Base-by-base conservation (phyloP, 1,140 invertebrate genomes). In the Lepidurus apus region DNA sequence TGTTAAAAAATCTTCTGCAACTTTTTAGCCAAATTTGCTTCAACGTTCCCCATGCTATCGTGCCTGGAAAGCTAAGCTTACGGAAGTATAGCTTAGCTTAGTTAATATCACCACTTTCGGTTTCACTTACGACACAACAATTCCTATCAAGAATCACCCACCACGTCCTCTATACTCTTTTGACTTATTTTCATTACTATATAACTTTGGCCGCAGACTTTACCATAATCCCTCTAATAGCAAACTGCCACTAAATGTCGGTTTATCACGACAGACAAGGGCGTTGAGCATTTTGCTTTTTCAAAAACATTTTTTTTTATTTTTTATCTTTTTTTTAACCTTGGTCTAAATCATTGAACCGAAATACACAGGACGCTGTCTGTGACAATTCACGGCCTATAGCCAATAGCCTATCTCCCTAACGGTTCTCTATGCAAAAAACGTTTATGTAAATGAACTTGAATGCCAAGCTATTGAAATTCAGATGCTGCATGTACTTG, bases 391-490 rank as follows among this genome's bases (percentile, higher is more conserved):
- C 53, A 65, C 53, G 53, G 53, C 53, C 53, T 65, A 65, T 65
- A 65, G 53, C 53, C 53, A 65, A 65, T 21, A 13, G 53, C 53
- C 53, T 65, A 65, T 65, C 53, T 65, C 17, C 53, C 53, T 65
- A 65, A 65, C 53, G 53, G 53, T 65, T 65, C 53, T n/a, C 53
- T 65, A 65, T 65, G 53, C 53, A 65, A 65, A 65, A 65, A 65
- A 65, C 53, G 53, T 65, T 65, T 65, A 65, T 65, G 53, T 65
- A 65, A 65, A 65, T 65, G 53, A 65, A 65, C 53, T 65, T 65
- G 53, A 65, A 65, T 65, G 53, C 53, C 13, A 65, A 65, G 53
- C 53, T 65, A 65, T 65, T 65, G 53, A 65, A 65, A 65, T 65
- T 65, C 53, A 65, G 53, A 65, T 65, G 53, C 21, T 65, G 53